These are phyloP conservation scores for Cichlasoma orientale DNA, from an alignment of 2,797 vertebrate species.

Conservation along the genomic window DNA sequence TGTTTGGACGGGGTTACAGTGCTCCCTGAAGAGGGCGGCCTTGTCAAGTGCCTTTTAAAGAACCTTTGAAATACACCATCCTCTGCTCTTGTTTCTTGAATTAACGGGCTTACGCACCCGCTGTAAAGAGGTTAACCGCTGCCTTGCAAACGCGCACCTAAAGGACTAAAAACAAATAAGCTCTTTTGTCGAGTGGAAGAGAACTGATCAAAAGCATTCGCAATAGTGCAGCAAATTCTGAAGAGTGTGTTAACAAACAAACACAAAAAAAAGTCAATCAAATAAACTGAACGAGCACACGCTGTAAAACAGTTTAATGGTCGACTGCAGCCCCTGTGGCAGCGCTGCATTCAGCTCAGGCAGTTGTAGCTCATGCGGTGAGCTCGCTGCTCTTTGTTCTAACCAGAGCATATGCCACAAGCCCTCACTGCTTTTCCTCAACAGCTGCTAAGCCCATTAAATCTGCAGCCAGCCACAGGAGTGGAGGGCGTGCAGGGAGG, in stretches of 20 bases:
- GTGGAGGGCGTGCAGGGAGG: conserved; percentile 63
- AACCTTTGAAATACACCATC: conserved; percentile 38
- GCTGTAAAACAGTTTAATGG: conserved; percentile 58
- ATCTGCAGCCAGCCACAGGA: conserved; percentile 78
- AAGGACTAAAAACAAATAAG: not conserved
- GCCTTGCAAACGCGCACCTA: not conserved
- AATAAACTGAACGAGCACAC: conserved; percentile 51
- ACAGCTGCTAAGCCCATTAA: conserved; percentile 82
- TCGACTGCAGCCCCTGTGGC: conserved; percentile 49
- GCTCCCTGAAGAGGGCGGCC: conserved; percentile 66
- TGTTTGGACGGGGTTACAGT: conserved; percentile 28
- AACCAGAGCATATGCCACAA: conserved; percentile 78
- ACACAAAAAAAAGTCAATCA: conserved; percentile 21
- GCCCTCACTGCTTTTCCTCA: conserved; percentile 76
- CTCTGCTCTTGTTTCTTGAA: conserved; percentile 45
- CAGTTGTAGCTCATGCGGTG: conserved; percentile 43
- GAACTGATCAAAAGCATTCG: conserved; percentile 15
- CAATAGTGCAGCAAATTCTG: conserved; percentile 12
- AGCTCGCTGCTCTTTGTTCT: conserved; percentile 74
- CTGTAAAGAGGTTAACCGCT: not conserved
- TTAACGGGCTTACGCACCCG: conserved; percentile 26
- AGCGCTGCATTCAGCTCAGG: conserved; percentile 31
- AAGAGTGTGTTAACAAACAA: conserved; percentile 23
- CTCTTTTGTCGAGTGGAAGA: not conserved
- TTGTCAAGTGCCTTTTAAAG: conserved; percentile 57